Percentiles rank a stretch among this genome's conserved stretches.
These are phyloP conservation scores for Perithous albicinctus DNA, from an alignment of 2,888 invertebrate species.

Conservation along the genomic window DNA sequence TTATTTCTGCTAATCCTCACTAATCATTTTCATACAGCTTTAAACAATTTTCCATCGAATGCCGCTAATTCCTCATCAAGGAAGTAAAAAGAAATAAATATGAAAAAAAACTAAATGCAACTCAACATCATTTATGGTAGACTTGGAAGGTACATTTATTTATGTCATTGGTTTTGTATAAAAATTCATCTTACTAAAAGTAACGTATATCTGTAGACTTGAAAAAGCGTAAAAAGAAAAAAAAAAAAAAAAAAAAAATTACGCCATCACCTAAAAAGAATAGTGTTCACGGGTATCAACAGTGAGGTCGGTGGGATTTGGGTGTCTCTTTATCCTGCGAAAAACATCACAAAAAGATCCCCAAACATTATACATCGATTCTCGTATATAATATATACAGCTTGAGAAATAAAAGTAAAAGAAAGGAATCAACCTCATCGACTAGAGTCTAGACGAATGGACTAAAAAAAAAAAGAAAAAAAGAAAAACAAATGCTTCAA, in stretches of 20 bases:
- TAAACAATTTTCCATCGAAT: neutral
- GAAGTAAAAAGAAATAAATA: too few relatives aligned
- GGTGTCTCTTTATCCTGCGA: neutral
- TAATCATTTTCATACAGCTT: neutral
- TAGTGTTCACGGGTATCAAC: neutral
- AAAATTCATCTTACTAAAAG: neutral
- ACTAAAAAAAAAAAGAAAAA: slow-evolving; percentile 19
- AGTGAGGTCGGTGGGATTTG: slow-evolving; percentile 14
- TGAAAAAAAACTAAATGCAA: slow-evolving; percentile 7
- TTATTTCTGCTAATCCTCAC: neutral
- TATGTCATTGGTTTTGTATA: neutral
- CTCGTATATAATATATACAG: slow-evolving; percentile 47
- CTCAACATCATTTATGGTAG: neutral
- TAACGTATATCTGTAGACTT: slow-evolving; percentile 3
- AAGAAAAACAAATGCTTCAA: slow-evolving; percentile 51
- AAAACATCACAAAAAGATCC: slow-evolving; percentile 2
- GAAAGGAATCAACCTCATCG: slow-evolving; percentile 16
- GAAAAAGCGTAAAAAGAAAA: neutral
- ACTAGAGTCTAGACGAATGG: slow-evolving; percentile 46
- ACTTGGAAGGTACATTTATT: slow-evolving; percentile 2
- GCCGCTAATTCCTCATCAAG: neutral
- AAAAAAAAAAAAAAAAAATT: neutral
- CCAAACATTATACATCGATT: slow-evolving; percentile 32
- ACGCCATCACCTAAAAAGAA: neutral
- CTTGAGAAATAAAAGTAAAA: slow-evolving; percentile 6